Base-by-base conservation (phyloP, 2,113 vertebrate species). In the Oreocharis arfaki region DNA sequence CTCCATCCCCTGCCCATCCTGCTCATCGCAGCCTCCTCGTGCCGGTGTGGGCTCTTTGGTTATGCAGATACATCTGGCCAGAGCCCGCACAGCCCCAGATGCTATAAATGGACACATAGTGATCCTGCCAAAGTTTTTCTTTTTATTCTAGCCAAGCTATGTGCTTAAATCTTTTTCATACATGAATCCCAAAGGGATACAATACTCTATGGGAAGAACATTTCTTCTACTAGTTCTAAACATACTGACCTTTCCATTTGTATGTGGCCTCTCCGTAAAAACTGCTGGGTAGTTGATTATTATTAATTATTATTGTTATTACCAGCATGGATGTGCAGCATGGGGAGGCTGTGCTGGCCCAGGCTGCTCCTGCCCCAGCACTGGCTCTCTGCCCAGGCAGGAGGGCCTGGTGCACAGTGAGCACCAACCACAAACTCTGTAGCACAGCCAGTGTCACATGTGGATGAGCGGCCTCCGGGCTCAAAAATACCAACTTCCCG, bases 311-410 rank as follows among this genome's bases (percentile, higher is more conserved):
- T n/a, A 11, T 15, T 16, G 9, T 30, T 80, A 76, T 44, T n/a
- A 42, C 3, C 37, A 71, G 52, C 23, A 12, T 1, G 17, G 77
- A 16, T 0, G 1, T 17, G 69, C 46, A 52, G 60, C 1, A 1
- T 18, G 46, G 53, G 68, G 18, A 65, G 77, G 28, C 52, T 67
- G 52, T 44, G 59, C 77, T 74, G 77, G 59, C 77, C 9, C 52
- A 46, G 68, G 59, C 59, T 57, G 86, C 27, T 27, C 32, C 76
- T 80, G 59, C 42, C 85, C 50, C 76, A 49, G 50, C 33, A 1
- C 30, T n/a, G 56, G 41, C 26, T 32, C 44, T 28, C 5, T 75
- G 78, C 61, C 37, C 77, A 39, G 68, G 41, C 75, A 71, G 75
- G 65, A 71, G 65, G 49, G 13, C 15, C 49, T 33, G 30, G 28